A percentile compares a stretch with the other conserved stretches of the same genome.
phyloP scores from a whole-genome alignment of 2,888 invertebrate genomes.

The Halocaridina rubra region DNA sequence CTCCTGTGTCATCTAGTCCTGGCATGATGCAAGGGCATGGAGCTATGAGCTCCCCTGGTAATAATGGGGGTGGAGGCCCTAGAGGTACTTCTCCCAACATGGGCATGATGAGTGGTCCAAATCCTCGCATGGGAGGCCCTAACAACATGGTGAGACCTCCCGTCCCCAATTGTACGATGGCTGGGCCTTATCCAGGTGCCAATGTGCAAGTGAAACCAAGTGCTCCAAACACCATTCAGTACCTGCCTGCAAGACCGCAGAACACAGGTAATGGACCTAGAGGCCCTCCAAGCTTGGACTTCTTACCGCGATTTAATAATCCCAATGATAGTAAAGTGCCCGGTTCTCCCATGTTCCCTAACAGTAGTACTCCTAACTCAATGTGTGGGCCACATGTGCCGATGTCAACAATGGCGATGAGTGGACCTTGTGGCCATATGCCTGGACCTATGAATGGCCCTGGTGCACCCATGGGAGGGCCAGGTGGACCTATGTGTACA shows the following conservation, averaged over 20 bases:
- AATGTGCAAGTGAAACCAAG: conserved; percentile 83
- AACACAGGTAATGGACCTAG: conserved; percentile 77
- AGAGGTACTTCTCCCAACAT: conserved; percentile 56
- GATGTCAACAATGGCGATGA: conserved; percentile 59
- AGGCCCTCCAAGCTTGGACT: conserved; percentile 89
- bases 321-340: conserved; percentile 81
- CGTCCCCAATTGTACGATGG: conserved; percentile 70
- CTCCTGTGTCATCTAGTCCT: conserved; percentile 57
- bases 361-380: conserved; percentile 71
- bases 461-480: conserved; percentile 66
- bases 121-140: conserved; percentile 74
- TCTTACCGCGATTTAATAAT: conserved; percentile 87
- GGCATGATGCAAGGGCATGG: conserved; percentile 44
- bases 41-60: conserved; percentile 53
- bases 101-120: conserved; percentile 60
- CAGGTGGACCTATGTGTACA: conserved; percentile 63
- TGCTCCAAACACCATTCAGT: conserved; percentile 97
- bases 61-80: conserved; percentile 36
- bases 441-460: conserved; percentile 55
- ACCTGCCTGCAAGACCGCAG: conserved; percentile 94
- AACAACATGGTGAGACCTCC: conserved; percentile 68
- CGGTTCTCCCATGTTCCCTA: conserved; percentile 81
- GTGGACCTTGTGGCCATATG: conserved; percentile 67
- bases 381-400: conserved; percentile 56
- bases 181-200: conserved; percentile 60